These are phyloP conservation scores for Saturnia pavonia DNA, from an alignment of 2,888 invertebrate genomes.

Conservation along the genomic window DNA sequence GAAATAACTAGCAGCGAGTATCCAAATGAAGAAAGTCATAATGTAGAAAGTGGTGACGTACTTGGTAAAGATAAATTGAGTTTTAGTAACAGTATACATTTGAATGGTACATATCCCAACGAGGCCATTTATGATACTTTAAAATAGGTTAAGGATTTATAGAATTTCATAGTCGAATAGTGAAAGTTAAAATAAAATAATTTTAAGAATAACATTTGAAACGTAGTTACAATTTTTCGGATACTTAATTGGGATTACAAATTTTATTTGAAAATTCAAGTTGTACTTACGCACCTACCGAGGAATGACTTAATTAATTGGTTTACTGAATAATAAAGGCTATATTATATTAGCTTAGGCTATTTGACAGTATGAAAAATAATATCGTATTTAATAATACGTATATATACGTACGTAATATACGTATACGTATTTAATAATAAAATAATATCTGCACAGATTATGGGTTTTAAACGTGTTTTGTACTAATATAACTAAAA, in stretches of 20 bases:
- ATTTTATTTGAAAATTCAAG: no score
- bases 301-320: no score
- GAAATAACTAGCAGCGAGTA: slow-evolving; percentile 78
- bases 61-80: slow-evolving; percentile 75
- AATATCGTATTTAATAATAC: no score
- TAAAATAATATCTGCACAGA: no score
- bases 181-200: slow-evolving; percentile 8
- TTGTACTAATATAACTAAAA: no score
- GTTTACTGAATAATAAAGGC: no score
- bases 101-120: slow-evolving; percentile 80
- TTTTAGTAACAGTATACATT: slow-evolving; percentile 79
- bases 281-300: no score
- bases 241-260: neutral
- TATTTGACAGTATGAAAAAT: no score
- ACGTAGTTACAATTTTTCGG: neutral
- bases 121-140: slow-evolving; percentile 79
- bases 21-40: slow-evolving; percentile 56
- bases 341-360: no score
- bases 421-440: no score
- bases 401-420: no score
- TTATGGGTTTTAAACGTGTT: no score
- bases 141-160: slow-evolving; percentile 20
- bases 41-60: slow-evolving; percentile 61
- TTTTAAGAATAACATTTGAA: neutral
- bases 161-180: slow-evolving; percentile 8